Evolutionary conservation across 2,888 invertebrate species (phyloP).

Genomic region (Phaonia tiefii): DNA sequence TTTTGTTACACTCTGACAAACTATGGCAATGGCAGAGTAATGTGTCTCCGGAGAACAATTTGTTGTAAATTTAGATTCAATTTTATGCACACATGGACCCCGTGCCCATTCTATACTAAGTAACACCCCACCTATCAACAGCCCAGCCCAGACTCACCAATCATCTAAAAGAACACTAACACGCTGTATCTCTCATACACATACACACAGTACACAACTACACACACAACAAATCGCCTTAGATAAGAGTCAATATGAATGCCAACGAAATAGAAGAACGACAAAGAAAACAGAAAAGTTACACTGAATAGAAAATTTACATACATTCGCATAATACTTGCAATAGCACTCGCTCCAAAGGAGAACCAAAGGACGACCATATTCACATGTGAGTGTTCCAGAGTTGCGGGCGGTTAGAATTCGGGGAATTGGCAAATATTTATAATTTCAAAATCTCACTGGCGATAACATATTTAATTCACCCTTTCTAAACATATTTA

Average conservation of each 20-base stretch:
- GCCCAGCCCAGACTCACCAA: constrained; percentile 16
- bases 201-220: neutral
- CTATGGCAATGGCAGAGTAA: constrained; percentile 25
- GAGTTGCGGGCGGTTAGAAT: neutral
- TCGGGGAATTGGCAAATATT: neutral
- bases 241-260: constrained; percentile 37
- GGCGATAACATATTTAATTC: too few species aligned
- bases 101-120: neutral
- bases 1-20: constrained; percentile 14
- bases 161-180: neutral
- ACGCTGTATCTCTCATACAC: neutral
- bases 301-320: constrained; percentile 48
- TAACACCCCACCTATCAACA: neutral
- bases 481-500: too few species aligned
- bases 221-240: constrained; percentile 24
- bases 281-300: neutral
- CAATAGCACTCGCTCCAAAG: too few species aligned
- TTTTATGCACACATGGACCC: constrained; percentile 52
- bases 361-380: too few species aligned
- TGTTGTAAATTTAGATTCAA: constrained; percentile 58
- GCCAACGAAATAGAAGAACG: constrained; percentile 10
- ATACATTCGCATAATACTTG: constrained; percentile 26
- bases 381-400: neutral
- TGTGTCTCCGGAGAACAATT: constrained; percentile 55
- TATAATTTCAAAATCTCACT: too few species aligned